Percentiles rank a stretch among this genome's conserved stretches.
phyloP scores from a whole-genome alignment of 2,113 vertebrate species.

The Lagopus muta region DNA sequence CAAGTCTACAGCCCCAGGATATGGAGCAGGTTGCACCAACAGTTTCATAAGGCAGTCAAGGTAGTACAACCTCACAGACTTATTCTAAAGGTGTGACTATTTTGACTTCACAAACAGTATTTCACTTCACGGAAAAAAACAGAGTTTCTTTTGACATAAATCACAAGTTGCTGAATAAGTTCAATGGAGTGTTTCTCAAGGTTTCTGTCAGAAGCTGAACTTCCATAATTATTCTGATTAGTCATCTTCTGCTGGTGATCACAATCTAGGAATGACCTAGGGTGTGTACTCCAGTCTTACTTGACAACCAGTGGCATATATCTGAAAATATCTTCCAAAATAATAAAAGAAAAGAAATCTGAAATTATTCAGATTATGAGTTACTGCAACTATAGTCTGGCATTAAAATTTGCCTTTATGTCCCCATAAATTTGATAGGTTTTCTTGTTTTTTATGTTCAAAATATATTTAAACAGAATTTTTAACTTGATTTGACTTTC shows the following conservation, averaged over 20 bases:
- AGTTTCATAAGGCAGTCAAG: neutral
- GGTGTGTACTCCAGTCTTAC: neutral
- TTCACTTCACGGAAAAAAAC: neutral
- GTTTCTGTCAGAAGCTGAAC: neutral
- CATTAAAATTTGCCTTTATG: neutral
- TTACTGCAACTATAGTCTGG: neutral
- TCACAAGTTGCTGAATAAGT: neutral
- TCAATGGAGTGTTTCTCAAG: neutral
- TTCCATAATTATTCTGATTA: neutral
- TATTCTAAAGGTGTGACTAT: neutral
- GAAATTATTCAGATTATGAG: neutral
- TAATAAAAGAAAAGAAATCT: neutral
- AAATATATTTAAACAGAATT: neutral
- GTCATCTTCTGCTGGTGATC: neutral
- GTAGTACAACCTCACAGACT: neutral
- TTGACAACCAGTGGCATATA: neutral
- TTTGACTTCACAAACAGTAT: neutral
- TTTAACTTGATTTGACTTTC: slow-evolving; percentile 2
- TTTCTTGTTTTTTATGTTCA: neutral
- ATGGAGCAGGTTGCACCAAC: neutral
- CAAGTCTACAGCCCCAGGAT: neutral
- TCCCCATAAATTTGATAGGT: neutral
- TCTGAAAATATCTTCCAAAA: neutral
- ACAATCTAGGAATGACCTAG: neutral
- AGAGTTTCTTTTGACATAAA: neutral